A percentile compares a stretch with the other conserved stretches of the same genome.
Evolutionary conservation across 1,140 invertebrate species (phyloP).

Genomic region (Paramacrobiotus metropolitanus): DNA sequence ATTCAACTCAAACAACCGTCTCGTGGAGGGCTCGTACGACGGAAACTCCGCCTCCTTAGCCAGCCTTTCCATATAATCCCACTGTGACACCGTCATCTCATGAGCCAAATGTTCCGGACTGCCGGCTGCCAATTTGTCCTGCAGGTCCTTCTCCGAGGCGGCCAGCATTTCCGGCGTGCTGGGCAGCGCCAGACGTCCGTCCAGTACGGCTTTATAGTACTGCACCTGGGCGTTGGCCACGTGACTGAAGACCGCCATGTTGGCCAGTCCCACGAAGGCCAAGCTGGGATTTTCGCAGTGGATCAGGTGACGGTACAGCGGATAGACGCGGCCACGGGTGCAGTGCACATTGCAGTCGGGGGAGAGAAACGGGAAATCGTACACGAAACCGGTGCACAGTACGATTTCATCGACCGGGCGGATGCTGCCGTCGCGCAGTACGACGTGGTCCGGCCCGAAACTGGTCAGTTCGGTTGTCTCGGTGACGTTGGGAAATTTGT

Average conservation of each 20-base stretch:
- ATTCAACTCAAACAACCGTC: slow-evolving; percentile 13
- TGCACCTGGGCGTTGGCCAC: slow-evolving; percentile 18
- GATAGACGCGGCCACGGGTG: slow-evolving; percentile 16
- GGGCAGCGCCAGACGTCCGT: slow-evolving; percentile 16
- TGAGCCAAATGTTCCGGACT: slow-evolving; percentile 17
- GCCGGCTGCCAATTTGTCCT: slow-evolving; percentile 12
- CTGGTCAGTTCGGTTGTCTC: background rate
- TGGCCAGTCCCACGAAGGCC: slow-evolving; percentile 19
- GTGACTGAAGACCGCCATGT: slow-evolving; percentile 18
- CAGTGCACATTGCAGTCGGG: slow-evolving; percentile 14
- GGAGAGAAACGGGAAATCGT: slow-evolving; percentile 18
- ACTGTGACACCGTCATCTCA: slow-evolving; percentile 16
- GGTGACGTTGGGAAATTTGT: background rate
- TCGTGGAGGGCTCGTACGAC: slow-evolving; percentile 12
- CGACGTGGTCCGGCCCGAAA: slow-evolving; percentile 9
- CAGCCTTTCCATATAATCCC: slow-evolving; percentile 19
- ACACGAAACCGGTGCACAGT: slow-evolving; percentile 20
- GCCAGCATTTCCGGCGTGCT: slow-evolving; percentile 16
- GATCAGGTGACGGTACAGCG: slow-evolving; percentile 21
- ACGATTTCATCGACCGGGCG: slow-evolving; percentile 16
- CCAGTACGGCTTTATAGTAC: slow-evolving; percentile 15
- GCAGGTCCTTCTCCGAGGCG: slow-evolving; percentile 17
- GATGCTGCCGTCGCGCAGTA: slow-evolving; percentile 13
- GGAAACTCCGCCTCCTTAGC: slow-evolving; percentile 15
- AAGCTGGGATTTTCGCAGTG: slow-evolving; percentile 16